These are phyloP conservation scores for Embiotoca jacksoni DNA, from an alignment of 2,113 vertebrate species.

Conservation along the genomic window DNA sequence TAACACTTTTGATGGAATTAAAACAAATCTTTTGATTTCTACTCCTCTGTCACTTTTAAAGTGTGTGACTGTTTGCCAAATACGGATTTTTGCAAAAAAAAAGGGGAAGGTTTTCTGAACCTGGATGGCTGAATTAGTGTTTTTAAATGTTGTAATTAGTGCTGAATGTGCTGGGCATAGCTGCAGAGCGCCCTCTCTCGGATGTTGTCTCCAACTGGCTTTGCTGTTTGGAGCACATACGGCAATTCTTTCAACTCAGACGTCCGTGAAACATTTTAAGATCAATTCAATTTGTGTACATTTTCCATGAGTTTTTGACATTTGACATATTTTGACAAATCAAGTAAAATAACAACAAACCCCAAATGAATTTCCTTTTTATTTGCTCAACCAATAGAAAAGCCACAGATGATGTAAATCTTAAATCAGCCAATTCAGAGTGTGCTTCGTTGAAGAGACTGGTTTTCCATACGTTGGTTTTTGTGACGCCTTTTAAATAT, in stretches of 20 bases:
- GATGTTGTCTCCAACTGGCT: slow-evolving; percentile 17
- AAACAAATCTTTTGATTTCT: background rate
- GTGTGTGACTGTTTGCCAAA: background rate
- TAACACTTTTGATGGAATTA: too few relatives aligned
- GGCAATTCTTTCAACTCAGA: background rate
- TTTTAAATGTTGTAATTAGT: slow-evolving; percentile 63
- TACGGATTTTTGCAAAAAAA: background rate
- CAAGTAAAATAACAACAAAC: background rate
- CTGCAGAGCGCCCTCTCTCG: slow-evolving; percentile 85
- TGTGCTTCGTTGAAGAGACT: background rate
- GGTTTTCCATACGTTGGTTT: background rate
- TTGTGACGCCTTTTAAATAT: background rate
- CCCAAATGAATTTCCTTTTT: background rate
- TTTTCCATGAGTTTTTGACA: background rate
- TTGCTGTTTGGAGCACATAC: slow-evolving; percentile 1
- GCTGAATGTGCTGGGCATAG: slow-evolving; percentile 48
- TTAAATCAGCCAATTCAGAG: background rate
- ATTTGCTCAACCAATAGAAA: background rate
- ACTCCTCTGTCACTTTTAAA: background rate
- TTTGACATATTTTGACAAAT: background rate
- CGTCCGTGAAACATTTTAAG: background rate
- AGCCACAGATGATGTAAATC: background rate
- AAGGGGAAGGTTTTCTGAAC: background rate
- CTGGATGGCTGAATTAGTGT: slow-evolving; percentile 14
- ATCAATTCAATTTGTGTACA: background rate